Conservation (phyloP, 1,140 invertebrate species). For the Yoshiicerus persimilis region DNA sequence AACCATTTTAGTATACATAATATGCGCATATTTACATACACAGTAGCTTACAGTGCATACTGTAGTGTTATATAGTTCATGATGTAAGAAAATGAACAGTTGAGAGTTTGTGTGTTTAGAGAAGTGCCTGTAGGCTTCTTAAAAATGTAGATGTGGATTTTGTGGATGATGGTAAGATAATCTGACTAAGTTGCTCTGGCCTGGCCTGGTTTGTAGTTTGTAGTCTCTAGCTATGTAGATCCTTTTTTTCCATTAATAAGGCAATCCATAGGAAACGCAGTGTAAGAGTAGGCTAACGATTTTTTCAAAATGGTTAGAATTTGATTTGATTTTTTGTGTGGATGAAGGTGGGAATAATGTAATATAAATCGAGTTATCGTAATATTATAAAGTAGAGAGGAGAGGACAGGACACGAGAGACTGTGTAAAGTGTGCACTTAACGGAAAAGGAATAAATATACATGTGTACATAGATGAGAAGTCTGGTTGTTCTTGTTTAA, state of each 20-base stretch:
- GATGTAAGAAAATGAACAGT: not conserved
- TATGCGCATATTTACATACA: not conserved
- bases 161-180: not conserved
- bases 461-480: not conserved
- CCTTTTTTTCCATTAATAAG: not conserved
- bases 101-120: not conserved
- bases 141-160: too few relatives aligned
- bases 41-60: too few relatives aligned
- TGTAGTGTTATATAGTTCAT: not conserved
- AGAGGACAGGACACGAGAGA: not conserved
- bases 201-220: too few relatives aligned
- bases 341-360: not conserved
- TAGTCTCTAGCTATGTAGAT: too few relatives aligned
- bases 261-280: not conserved
- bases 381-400: not conserved
- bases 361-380: not conserved
- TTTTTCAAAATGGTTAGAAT: not conserved
- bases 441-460: not conserved
- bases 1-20: not conserved
- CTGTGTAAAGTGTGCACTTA: not conserved
- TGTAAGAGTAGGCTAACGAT: not conserved
- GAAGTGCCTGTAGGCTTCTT: not conserved
- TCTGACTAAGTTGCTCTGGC: not conserved
- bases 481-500: not conserved
- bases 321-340: not conserved